Evolutionary conservation across 2,888 invertebrate species (phyloP).

Genomic region (Drosophila cracens): DNA sequence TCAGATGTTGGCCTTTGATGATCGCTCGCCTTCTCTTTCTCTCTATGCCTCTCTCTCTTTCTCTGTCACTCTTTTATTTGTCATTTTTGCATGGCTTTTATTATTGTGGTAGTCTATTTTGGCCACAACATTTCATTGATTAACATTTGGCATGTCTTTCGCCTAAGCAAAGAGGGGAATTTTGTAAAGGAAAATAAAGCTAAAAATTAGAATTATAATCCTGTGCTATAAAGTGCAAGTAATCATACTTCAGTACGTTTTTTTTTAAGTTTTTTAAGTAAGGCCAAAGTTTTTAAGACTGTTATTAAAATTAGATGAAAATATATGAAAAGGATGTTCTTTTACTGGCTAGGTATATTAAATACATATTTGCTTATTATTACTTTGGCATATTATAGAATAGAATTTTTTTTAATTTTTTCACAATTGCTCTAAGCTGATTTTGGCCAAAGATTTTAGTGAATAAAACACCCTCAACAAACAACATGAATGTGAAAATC

Average conservation of each 20-base stretch:
- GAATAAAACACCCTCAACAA: conserved; percentile 19
- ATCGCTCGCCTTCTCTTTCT: conserved; percentile 19
- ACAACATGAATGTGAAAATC: conserved; percentile 23
- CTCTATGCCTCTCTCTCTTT: not conserved
- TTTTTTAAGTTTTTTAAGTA: not conserved
- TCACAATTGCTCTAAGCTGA: not conserved
- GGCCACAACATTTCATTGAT: conserved; percentile 42
- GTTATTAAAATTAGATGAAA: not conserved
- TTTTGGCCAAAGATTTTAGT: conserved; percentile 3
- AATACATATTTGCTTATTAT: too few relatives aligned
- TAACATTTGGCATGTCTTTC: conserved; percentile 25
- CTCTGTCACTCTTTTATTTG: conserved; percentile 18
- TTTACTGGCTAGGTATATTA: not conserved
- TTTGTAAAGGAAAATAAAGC: not conserved
- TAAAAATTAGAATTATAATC: not conserved
- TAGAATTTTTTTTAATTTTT: too few relatives aligned
- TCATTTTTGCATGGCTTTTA: conserved; percentile 44
- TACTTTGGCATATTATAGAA: too few relatives aligned
- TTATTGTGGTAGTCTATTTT: conserved; percentile 53
- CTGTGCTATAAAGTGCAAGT: not conserved
- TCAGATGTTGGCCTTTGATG: conserved; percentile 72
- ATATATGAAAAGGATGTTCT: not conserved
- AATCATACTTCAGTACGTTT: not conserved
- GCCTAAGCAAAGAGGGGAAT: conserved; percentile 5
- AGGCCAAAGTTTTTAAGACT: too few relatives aligned